A percentile compares a stretch with the other conserved stretches of the same genome.
These are phyloP conservation scores for Gymnocheta viridis DNA, from an alignment of 2,888 invertebrate species.

Conservation along the genomic window DNA sequence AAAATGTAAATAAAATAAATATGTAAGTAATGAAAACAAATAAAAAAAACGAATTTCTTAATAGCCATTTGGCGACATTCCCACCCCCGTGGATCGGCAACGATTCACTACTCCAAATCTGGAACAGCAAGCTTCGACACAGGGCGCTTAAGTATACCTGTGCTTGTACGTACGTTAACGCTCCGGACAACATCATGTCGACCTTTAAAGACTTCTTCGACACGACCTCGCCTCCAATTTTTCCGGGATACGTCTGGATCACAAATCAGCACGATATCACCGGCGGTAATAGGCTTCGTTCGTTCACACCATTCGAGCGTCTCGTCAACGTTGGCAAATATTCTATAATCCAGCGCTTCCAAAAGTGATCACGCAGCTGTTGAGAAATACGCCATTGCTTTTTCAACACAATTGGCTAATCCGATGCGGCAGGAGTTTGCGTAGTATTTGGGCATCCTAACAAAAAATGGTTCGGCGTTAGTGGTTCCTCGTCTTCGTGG, in stretches of 20 bases:
- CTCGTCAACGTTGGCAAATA: slow-evolving; percentile 12
- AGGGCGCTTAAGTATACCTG: slow-evolving; percentile 69
- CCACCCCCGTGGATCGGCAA: no score
- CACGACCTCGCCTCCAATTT: slow-evolving; percentile 62
- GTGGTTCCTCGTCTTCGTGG: no score
- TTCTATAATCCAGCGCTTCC: no score
- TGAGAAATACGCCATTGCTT: slow-evolving; percentile 14
- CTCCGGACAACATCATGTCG: slow-evolving; percentile 46
- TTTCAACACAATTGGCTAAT: not conserved
- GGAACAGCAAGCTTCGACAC: slow-evolving; percentile 75
- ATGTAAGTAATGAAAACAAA: no score
- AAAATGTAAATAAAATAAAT: no score
- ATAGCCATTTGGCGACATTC: no score
- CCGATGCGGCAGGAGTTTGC: no score
- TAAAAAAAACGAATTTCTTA: no score
- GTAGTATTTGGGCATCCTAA: not conserved
- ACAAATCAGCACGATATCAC: slow-evolving; percentile 66
- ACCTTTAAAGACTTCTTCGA: slow-evolving; percentile 42
- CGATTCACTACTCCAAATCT: slow-evolving; percentile 79
- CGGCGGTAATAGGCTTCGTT: slow-evolving; percentile 37
- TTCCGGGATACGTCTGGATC: slow-evolving; percentile 47
- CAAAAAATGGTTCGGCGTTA: slow-evolving; percentile 43
- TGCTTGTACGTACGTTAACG: slow-evolving; percentile 63
- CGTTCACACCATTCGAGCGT: slow-evolving; percentile 61
- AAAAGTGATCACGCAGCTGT: no score